Evolutionary conservation across 2,113 vertebrate species (phyloP).

Genomic region (Bos indicus): DNA sequence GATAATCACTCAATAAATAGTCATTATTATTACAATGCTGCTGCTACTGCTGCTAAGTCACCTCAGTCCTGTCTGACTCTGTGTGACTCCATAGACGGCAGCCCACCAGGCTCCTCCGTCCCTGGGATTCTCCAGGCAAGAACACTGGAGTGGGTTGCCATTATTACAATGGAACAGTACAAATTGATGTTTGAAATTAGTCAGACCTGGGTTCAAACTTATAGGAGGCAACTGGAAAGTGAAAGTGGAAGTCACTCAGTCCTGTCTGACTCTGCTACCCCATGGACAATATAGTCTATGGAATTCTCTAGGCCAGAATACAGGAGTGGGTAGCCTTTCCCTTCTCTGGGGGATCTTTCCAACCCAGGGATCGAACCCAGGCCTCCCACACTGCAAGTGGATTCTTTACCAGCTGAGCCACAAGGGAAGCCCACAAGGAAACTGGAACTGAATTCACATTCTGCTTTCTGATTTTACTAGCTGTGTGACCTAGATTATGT

Average conservation of each 20-base stretch:
- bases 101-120: no score
- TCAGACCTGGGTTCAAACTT: neutral
- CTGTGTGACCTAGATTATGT: neutral
- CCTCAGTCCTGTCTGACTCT: no score
- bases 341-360: neutral
- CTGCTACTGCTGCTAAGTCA: no score
- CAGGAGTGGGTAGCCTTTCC: neutral
- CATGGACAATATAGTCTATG: neutral
- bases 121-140: no score
- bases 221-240: neutral
- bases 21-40: neutral
- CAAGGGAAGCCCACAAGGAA: neutral
- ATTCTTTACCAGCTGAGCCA: neutral
- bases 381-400: neutral
- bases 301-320: neutral
- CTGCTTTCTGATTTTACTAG: neutral
- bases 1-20: neutral
- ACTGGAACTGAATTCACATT: neutral
- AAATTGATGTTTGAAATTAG: neutral
- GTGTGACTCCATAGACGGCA: no score
- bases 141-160: neutral
- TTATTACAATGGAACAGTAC: neutral
- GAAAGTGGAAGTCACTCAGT: neutral
- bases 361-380: neutral
- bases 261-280: neutral